Evolutionary conservation across 1,140 invertebrate species (phyloP).

Genomic region (Eubasilissa regina): DNA sequence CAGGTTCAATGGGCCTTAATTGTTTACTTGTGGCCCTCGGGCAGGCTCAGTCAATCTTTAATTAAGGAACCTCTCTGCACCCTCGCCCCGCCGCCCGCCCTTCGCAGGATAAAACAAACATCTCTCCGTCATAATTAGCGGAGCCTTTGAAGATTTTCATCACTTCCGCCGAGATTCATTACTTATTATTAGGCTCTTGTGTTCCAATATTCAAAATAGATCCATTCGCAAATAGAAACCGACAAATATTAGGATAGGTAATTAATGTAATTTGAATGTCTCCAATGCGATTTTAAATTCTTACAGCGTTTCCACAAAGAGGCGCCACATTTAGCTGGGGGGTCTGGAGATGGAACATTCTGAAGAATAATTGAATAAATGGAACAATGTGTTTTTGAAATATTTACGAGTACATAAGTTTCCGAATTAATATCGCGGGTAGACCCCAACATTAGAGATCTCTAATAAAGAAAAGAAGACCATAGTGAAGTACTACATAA

Average conservation of each 20-base stretch:
- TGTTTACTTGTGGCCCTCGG: slow-evolving; percentile 28
- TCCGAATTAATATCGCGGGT: no score
- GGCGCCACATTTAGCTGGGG: no score
- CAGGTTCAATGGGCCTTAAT: slow-evolving; percentile 39
- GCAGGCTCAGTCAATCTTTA: slow-evolving; percentile 35
- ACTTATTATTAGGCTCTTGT: slow-evolving; percentile 35
- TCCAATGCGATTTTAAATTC: no score
- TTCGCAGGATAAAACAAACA: slow-evolving; percentile 10
- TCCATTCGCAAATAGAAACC: slow-evolving; percentile 12
- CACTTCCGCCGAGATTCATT: slow-evolving; percentile 19
- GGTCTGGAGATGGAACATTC: no score
- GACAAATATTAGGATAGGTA: neutral
- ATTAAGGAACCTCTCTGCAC: slow-evolving; percentile 13
- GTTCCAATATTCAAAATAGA: neutral
- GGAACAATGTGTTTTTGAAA: no score
- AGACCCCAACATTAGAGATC: no score
- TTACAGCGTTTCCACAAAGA: no score
- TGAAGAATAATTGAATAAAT: no score
- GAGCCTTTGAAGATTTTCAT: slow-evolving; percentile 36
- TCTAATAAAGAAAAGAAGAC: no score
- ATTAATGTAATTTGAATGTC: no score
- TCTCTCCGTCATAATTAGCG: slow-evolving; percentile 41
- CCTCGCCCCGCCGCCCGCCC: neutral
- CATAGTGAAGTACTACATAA: no score
- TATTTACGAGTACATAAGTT: no score